phyloP scores from a whole-genome alignment of 2,888 invertebrate genomes.

The Acleris laterana region DNA sequence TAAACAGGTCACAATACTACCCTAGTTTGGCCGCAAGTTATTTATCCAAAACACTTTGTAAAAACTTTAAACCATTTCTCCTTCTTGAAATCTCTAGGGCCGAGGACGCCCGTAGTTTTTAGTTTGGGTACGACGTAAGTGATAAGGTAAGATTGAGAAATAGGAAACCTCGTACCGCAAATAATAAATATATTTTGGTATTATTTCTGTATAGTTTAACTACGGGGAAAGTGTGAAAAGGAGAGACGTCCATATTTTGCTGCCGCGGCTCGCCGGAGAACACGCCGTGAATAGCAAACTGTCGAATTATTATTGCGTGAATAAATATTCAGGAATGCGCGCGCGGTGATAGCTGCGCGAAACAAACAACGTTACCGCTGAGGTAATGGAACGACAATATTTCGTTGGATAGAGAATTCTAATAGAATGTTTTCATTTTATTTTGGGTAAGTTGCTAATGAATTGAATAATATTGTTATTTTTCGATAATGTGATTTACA shows the following conservation, averaged over 20 bases:
- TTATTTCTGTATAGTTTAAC: conserved; percentile 7
- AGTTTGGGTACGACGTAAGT: conserved; percentile 6
- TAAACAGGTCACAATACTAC: no score
- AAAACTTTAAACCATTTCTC: not conserved
- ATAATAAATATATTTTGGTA: conserved; percentile 13
- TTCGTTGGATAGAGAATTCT: not conserved
- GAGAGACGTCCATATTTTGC: conserved; percentile 20
- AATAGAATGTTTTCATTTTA: no score
- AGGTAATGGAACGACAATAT: not conserved
- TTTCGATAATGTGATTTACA: no score
- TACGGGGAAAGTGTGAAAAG: conserved; percentile 12
- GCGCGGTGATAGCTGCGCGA: not conserved
- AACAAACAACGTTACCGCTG: conserved; percentile 3
- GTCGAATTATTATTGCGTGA: conserved; percentile 15
- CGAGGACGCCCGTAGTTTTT: not conserved
- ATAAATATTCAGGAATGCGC: conserved; percentile 26
- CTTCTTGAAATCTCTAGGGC: not conserved
- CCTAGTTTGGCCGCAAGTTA: no score
- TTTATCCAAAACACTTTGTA: not conserved
- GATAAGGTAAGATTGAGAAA: conserved; percentile 2
- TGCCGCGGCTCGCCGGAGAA: conserved; percentile 8
- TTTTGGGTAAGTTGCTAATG: no score
- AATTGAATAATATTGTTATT: no score
- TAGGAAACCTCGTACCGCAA: not conserved
- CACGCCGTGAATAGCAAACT: conserved; percentile 29